These are phyloP conservation scores for Gonatopus flavifemur DNA, from an alignment of 1,140 invertebrate genomes.

Conservation along the genomic window DNA sequence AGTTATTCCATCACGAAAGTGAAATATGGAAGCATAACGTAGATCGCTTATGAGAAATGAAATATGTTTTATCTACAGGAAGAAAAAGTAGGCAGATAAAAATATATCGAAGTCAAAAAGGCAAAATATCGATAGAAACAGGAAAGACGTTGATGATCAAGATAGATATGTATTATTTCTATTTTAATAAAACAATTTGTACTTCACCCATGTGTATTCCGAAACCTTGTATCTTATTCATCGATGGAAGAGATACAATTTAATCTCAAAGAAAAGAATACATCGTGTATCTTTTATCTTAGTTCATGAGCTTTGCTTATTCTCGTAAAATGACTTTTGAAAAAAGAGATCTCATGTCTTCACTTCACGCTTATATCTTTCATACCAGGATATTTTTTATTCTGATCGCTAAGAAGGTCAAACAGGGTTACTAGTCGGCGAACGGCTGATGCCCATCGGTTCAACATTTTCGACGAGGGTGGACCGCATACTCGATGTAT, in stretches of 20 bases:
- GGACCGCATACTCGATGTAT: conserved; percentile 59
- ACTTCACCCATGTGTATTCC: conserved; percentile 6
- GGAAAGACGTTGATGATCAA: background rate
- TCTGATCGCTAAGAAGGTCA: too few relatives aligned
- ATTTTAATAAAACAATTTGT: conserved; percentile 1
- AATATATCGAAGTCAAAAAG: background rate
- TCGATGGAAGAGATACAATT: conserved; percentile 12
- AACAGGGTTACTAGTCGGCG: conserved; percentile 69
- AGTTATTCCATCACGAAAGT: too few relatives aligned
- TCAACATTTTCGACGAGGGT: conserved; percentile 77
- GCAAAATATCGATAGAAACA: background rate
- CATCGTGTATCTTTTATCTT: too few relatives aligned
- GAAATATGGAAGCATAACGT: too few relatives aligned
- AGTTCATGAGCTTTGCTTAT: conserved; percentile 19
- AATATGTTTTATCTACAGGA: background rate
- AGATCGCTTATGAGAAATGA: conserved; percentile 1
- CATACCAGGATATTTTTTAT: conserved; percentile 22
- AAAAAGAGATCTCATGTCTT: conserved; percentile 15
- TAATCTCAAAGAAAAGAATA: too few relatives aligned
- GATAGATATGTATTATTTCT: conserved; percentile 1
- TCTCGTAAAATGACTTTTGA: conserved; percentile 16
- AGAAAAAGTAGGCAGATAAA: conserved; percentile 1
- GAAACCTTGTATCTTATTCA: conserved; percentile 12
- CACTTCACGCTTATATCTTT: conserved; percentile 20
- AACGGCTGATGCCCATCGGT: conserved; percentile 70